Percentiles rank a stretch among this genome's conserved stretches.
These are phyloP conservation scores for Drosophila littoralis DNA, from an alignment of 1,140 invertebrate species.

Conservation along the genomic window DNA sequence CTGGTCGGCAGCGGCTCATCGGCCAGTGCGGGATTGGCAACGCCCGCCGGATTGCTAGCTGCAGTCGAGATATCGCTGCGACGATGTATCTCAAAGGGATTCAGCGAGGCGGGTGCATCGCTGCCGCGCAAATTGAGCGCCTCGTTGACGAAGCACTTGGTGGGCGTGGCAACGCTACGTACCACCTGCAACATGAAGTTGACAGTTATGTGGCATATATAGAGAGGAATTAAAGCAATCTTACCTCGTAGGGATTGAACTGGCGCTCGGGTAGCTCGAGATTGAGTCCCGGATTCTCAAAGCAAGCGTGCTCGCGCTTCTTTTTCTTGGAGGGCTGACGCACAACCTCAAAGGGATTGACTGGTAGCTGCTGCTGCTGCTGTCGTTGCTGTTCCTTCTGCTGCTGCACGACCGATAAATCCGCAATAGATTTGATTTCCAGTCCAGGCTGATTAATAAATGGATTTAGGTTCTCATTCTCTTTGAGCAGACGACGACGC, in stretches of 20 bases:
- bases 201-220: not conserved
- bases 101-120: slow-evolving; percentile 62
- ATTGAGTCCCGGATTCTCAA: slow-evolving; percentile 82
- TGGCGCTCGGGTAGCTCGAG: slow-evolving; percentile 78
- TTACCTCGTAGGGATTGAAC: slow-evolving; percentile 83
- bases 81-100: slow-evolving; percentile 81
- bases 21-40: slow-evolving; percentile 63
- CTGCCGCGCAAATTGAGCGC: slow-evolving; percentile 72
- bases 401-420: slow-evolving; percentile 43
- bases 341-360: slow-evolving; percentile 79
- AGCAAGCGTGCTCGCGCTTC: slow-evolving; percentile 75
- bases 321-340: slow-evolving; percentile 82
- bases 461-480: slow-evolving; percentile 46
- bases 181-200: slow-evolving; percentile 53
- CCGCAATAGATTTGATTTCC: slow-evolving; percentile 79
- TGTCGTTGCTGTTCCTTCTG: slow-evolving; percentile 9
- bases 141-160: slow-evolving; percentile 76
- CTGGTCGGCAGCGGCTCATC: slow-evolving; percentile 48
- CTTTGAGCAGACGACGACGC: slow-evolving; percentile 60
- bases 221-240: not conserved
- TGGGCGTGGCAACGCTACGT: slow-evolving; percentile 47
- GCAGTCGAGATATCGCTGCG: slow-evolving; percentile 45
- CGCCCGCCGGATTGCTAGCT: slow-evolving; percentile 52
- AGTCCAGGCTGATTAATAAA: slow-evolving; percentile 54
- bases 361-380: slow-evolving; percentile 8